Conservation (phyloP, 2,888 invertebrate species). For the Lissocephala sabroskyi region DNA sequence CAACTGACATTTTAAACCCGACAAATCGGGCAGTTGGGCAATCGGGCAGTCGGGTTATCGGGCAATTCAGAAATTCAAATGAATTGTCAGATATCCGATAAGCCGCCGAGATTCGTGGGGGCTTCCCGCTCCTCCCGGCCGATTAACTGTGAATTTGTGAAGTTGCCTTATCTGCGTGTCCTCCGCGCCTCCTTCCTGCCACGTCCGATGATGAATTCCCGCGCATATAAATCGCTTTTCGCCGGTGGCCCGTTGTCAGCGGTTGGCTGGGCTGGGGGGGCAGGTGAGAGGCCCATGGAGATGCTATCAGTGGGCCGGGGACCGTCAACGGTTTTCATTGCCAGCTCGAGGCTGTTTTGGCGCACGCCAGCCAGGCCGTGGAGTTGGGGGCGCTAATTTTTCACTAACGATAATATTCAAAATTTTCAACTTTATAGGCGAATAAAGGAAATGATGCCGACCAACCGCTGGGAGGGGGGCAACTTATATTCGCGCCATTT, state of each 20-base stretch:
- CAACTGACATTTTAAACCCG: too few species aligned
- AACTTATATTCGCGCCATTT: slow-evolving; percentile 60
- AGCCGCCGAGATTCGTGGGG: too few species aligned
- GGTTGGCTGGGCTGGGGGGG: slow-evolving; percentile 23
- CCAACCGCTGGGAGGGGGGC: background rate
- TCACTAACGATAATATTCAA: slow-evolving; percentile 65
- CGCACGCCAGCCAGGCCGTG: slow-evolving; percentile 37
- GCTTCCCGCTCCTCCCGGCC: slow-evolving; percentile 12
- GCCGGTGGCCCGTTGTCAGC: too few species aligned
- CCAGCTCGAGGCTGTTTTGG: slow-evolving; percentile 43
- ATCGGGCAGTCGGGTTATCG: too few species aligned
- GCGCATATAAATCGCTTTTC: slow-evolving; percentile 56
- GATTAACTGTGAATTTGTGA: slow-evolving; percentile 59
- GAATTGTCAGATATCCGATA: too few species aligned
- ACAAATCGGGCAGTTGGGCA: too few species aligned
- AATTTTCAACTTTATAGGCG: slow-evolving; percentile 62
- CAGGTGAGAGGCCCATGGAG: background rate
- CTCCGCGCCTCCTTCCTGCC: too few species aligned
- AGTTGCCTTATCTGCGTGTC: slow-evolving; percentile 40
- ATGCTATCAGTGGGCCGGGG: background rate
- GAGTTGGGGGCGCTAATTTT: slow-evolving; percentile 47
- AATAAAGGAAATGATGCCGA: slow-evolving; percentile 55
- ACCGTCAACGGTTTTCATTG: slow-evolving; percentile 44
- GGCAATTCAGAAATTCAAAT: too few species aligned
- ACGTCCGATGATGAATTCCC: slow-evolving; percentile 57